Base-by-base conservation (phyloP, 2,113 vertebrate species). In the Puma concolor region DNA sequence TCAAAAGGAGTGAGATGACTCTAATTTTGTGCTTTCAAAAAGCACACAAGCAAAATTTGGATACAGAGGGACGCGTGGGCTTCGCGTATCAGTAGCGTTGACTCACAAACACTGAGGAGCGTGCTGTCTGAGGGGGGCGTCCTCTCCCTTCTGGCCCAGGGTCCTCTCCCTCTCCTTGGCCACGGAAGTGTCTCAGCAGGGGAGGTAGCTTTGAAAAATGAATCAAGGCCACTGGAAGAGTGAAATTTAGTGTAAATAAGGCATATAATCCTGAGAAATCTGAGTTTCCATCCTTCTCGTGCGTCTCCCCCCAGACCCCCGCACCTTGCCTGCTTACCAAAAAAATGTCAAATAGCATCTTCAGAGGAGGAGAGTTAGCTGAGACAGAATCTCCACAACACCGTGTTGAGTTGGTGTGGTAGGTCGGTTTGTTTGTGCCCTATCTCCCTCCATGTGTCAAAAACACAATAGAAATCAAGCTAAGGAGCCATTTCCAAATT, bases 11-110 rank as follows among this genome's bases (percentile, higher is more conserved):
- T 96, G 97, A 97, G 96, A 98, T 98, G 98, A 98, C 97, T 98
- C 98, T 98, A 98, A 98, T 98, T 98, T 98, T 98, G 98, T 98
- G 98, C 96, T 99, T 99, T 98, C 98, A 98, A 96, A 98, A 98
- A 98, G 97, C 96, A 98, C 96, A 97, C 93, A 48, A 36, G 44
- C n/a, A 98, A 98, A 99, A 98, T 97, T 98, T 29, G 13, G 96
- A 98, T 98, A 98, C 97, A 97, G 98, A 95, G 88, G 96, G 98
- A 98, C 97, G 96, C 66, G 94, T 97, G 98, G 98, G 98, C 96
- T 97, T 97, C 96, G 97, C 95, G 79, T 97, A 97, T 98, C 97
- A 97, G 95, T 93, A 95, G 94, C 83, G 71, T 97, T 96, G 97
- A 98, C 97, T 97, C 44, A 80, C 95, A 98, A 97, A 97, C 79